Evolutionary conservation across 2,797 vertebrate genomes (phyloP).

Genomic region (Chelidonichthys spinosus): DNA sequence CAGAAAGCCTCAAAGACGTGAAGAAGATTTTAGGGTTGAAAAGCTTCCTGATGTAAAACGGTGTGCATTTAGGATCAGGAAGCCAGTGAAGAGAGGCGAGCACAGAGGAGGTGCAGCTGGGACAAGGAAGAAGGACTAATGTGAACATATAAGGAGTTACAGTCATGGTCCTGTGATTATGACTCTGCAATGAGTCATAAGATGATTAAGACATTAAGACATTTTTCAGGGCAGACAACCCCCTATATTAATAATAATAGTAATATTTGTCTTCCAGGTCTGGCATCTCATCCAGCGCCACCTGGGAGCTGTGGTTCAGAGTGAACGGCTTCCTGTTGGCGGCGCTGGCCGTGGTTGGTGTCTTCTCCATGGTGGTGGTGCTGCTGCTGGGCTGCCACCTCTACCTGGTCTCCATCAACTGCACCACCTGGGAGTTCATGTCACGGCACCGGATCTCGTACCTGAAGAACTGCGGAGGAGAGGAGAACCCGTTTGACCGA

Average conservation of each 20-base stretch:
- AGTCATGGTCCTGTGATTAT: too few relatives aligned
- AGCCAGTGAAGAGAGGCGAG: too few relatives aligned
- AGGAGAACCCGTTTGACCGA: conserved; percentile 92
- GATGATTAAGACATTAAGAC: too few relatives aligned
- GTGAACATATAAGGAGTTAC: too few relatives aligned
- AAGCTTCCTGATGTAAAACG: too few relatives aligned
- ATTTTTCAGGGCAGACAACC: too few relatives aligned
- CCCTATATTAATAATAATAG: neutral
- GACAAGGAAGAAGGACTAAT: too few relatives aligned
- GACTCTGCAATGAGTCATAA: too few relatives aligned
- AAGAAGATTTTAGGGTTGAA: too few relatives aligned
- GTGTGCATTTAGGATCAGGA: too few relatives aligned
- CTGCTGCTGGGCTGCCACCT: conserved; percentile 91
- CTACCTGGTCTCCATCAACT: conserved; percentile 92
- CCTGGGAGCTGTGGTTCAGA: conserved; percentile 87
- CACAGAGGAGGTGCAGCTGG: too few relatives aligned
- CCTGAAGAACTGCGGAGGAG: conserved; percentile 83
- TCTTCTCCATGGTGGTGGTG: conserved; percentile 82
- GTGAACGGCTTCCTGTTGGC: conserved; percentile 85
- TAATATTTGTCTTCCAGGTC: conserved; percentile 82
- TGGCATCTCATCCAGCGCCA: conserved; percentile 81
- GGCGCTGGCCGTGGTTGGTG: conserved; percentile 78
- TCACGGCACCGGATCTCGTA: conserved; percentile 92
- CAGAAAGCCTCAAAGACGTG: too few relatives aligned
- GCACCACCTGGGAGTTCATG: conserved; percentile 98